A percentile compares a stretch with the other conserved stretches of the same genome.
Evolutionary conservation across 1,140 invertebrate genomes (phyloP).

Genomic region (Drosophila nikananu): DNA sequence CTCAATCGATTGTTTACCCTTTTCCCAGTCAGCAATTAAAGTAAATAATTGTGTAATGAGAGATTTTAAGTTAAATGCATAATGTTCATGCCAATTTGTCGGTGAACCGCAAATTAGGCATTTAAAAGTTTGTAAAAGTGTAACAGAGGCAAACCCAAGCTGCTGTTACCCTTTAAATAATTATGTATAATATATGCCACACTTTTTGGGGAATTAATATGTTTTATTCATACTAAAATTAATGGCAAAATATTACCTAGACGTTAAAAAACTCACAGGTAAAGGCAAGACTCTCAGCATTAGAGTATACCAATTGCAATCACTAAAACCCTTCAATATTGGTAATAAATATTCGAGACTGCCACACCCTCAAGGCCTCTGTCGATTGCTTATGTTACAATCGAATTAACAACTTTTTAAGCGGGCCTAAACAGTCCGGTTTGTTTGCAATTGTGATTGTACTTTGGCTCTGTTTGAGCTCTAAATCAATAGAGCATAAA

Average conservation of each 20-base stretch:
- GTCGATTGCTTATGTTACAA: slow-evolving; percentile 42
- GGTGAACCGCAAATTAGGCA: slow-evolving; percentile 33
- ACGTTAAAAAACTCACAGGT: background rate
- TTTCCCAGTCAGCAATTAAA: slow-evolving; percentile 54
- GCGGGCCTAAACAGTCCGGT: slow-evolving; percentile 29
- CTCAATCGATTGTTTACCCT: slow-evolving; percentile 41
- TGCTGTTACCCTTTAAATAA: background rate
- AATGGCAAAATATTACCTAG: slow-evolving; percentile 1
- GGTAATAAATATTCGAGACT: slow-evolving; percentile 13
- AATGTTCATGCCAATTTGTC: slow-evolving; percentile 52
- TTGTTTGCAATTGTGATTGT: slow-evolving; percentile 39
- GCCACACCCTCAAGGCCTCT: slow-evolving; percentile 43
- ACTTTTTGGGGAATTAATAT: background rate
- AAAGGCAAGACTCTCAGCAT: background rate
- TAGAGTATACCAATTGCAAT: slow-evolving; percentile 6
- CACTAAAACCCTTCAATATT: background rate
- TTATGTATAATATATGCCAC: background rate
- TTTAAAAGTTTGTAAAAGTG: slow-evolving; percentile 43
- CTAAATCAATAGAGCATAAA: slow-evolving; percentile 62
- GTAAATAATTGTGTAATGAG: slow-evolving; percentile 44
- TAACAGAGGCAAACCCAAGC: slow-evolving; percentile 11
- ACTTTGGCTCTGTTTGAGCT: slow-evolving; percentile 21
- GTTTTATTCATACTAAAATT: background rate
- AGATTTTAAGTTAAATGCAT: slow-evolving; percentile 58
- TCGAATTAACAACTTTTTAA: slow-evolving; percentile 60